Percentiles rank a stretch among this genome's conserved stretches.
Conservation (phyloP, 2,888 invertebrate genomes). For the Apodemia mormo region DNA sequence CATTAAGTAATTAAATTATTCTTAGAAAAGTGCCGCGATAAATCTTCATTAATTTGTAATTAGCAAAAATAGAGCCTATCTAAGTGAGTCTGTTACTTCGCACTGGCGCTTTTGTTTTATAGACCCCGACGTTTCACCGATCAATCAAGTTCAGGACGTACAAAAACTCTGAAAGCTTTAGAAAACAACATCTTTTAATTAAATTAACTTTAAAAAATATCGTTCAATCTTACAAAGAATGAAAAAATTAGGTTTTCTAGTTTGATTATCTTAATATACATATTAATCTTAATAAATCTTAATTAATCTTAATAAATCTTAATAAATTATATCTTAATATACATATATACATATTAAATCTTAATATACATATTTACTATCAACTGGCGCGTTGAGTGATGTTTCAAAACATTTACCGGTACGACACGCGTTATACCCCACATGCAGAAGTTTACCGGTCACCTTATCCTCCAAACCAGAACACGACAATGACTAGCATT, state of each 20-base stretch:
- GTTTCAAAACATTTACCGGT: no score
- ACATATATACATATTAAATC: no score
- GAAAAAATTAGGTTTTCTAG: background rate
- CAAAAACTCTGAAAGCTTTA: background rate
- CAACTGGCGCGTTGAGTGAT: no score
- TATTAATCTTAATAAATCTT: no score
- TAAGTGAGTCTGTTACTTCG: slow-evolving; percentile 3
- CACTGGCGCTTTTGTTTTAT: background rate
- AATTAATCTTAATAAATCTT: no score
- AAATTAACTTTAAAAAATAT: background rate
- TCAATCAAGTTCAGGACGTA: background rate
- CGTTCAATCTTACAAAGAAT: background rate
- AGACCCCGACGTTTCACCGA: background rate
- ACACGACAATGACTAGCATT: no score
- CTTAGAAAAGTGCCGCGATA: background rate
- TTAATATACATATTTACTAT: no score
- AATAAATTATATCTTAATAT: no score
- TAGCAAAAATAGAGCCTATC: background rate
- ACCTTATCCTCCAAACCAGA: no score
- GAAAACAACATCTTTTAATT: background rate
- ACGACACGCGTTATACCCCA: no score
- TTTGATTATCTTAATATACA: no score
- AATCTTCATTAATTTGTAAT: slow-evolving; percentile 11
- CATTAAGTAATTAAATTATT: background rate
- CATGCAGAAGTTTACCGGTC: no score